Conservation (phyloP, 2,113 vertebrate genomes). For the Corynorhinus townsendii region DNA sequence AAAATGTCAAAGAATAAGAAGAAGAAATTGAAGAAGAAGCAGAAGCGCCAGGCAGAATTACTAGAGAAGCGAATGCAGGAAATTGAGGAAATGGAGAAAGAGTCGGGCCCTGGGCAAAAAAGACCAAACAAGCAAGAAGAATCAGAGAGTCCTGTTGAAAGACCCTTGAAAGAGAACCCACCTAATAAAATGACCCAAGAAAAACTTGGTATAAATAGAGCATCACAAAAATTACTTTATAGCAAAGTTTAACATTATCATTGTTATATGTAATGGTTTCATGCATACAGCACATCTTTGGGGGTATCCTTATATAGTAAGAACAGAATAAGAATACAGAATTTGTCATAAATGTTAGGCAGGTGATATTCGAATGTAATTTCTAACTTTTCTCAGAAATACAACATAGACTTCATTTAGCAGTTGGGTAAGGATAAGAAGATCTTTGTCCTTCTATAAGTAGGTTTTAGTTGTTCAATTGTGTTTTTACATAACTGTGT, state of each 20-base stretch:
- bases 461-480: conserved; percentile 1
- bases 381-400: conserved; percentile 43
- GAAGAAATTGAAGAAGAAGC: conserved; percentile 99
- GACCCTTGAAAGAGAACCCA: conserved; percentile 79
- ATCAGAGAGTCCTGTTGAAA: conserved; percentile 77
- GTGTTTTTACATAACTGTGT: conserved; percentile 30
- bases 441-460: conserved; percentile 25
- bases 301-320: conserved; percentile 51
- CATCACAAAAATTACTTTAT: conserved; percentile 55
- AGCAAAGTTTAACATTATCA: conserved; percentile 42
- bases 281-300: conserved; percentile 25
- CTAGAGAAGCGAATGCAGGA: conserved; percentile 94
- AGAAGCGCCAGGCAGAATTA: conserved; percentile 94
- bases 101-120: conserved; percentile 86
- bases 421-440: conserved; percentile 29
- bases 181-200: conserved; percentile 74
- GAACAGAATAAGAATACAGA: neutral
- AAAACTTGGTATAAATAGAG: conserved; percentile 80
- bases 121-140: conserved; percentile 84
- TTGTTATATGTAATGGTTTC: conserved; percentile 56
- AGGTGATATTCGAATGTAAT: conserved; percentile 36
- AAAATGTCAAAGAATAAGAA: conserved; percentile 99
- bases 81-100: conserved; percentile 89
- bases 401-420: conserved; percentile 7
- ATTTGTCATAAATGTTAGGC: conserved; percentile 29